Percentiles rank a stretch among this genome's conserved stretches.
These are phyloP conservation scores for Anisognathus igniventris DNA, from an alignment of 2,797 vertebrate genomes.

Conservation along the genomic window DNA sequence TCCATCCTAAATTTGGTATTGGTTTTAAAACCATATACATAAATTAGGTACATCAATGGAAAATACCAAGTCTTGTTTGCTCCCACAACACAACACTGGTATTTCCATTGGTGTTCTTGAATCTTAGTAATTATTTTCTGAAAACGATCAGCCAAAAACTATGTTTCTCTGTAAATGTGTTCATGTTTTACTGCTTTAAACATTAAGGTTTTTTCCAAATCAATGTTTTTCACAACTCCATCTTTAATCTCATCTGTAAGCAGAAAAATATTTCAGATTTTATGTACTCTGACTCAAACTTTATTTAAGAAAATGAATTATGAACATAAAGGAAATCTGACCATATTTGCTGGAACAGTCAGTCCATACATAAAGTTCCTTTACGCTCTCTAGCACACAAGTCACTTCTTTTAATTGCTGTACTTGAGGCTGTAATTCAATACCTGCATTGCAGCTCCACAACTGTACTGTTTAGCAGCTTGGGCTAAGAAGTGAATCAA, in stretches of 20 bases:
- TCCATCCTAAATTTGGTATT: background rate
- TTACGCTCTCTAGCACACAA: background rate
- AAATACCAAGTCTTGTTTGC: background rate
- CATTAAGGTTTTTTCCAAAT: background rate
- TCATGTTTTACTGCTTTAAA: background rate
- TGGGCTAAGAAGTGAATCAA: background rate
- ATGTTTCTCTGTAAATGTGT: background rate
- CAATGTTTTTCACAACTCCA: background rate
- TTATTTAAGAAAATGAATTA: background rate
- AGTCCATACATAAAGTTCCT: background rate
- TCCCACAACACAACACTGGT: background rate
- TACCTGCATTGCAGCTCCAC: background rate
- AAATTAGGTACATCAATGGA: background rate
- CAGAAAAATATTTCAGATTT: background rate
- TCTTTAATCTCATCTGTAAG: background rate
- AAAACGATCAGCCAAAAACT: background rate
- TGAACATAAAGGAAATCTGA: background rate
- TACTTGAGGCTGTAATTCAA: background rate
- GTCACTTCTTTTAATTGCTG: background rate
- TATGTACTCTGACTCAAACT: background rate
- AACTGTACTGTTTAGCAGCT: background rate
- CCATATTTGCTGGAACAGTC: background rate
- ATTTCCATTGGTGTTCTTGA: background rate
- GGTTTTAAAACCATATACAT: background rate
- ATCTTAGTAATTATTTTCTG: background rate